Evolutionary conservation across 1,140 invertebrate genomes (phyloP).

Genomic region (Drosophila rhopaloa): DNA sequence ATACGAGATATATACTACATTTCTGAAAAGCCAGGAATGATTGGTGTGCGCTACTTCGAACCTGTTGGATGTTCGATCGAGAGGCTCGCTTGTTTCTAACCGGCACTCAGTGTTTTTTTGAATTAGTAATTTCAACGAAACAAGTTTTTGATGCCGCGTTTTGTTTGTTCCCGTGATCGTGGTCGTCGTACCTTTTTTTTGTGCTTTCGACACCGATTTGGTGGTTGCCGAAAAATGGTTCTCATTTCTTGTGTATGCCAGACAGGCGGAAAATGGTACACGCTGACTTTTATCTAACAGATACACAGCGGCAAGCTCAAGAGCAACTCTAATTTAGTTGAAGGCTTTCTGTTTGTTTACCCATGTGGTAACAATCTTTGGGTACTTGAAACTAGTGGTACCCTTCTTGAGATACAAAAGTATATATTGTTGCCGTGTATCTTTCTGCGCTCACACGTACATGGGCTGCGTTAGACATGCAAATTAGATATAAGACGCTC

Average conservation of each 20-base stretch:
- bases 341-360: conserved; percentile 37
- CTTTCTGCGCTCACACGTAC: conserved; percentile 28
- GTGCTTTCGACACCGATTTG: conserved; percentile 28
- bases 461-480: conserved; percentile 29
- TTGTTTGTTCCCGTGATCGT: conserved; percentile 49
- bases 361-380: conserved; percentile 22
- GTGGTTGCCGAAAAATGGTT: conserved; percentile 49
- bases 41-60: conserved; percentile 56
- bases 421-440: conserved; percentile 19
- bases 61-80: conserved; percentile 54
- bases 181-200: conserved; percentile 32
- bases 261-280: conserved; percentile 49
- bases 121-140: conserved; percentile 62
- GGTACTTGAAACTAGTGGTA: background rate
- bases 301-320: conserved; percentile 43
- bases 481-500: conserved; percentile 45
- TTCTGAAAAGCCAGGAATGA: conserved; percentile 21
- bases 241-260: conserved; percentile 37
- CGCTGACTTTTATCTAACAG: conserved; percentile 60
- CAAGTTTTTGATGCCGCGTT: conserved; percentile 53
- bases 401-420: conserved; percentile 16
- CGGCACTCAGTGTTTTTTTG: conserved; percentile 59
- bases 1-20: background rate
- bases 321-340: conserved; percentile 54
- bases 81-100: conserved; percentile 70